phyloP scores from a whole-genome alignment of 2,888 invertebrate genomes.

The Villa cingulata region DNA sequence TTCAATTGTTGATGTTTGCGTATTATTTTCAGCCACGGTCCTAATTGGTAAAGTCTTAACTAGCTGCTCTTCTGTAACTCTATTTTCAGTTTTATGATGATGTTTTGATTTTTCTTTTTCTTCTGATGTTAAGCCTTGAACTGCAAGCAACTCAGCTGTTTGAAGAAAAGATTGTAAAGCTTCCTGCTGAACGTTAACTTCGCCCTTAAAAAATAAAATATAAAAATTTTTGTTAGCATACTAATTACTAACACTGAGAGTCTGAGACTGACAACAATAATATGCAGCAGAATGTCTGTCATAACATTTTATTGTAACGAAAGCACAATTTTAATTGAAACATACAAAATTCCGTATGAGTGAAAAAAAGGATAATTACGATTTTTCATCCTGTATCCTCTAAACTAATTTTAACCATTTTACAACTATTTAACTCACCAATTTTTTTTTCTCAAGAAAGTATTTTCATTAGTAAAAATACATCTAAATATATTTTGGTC shows the following conservation, averaged over 20 bases:
- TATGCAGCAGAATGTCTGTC: too few species aligned
- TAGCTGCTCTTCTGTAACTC: slow-evolving; percentile 21
- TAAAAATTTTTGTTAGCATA: neutral
- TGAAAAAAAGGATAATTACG: too few species aligned
- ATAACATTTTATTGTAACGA: too few species aligned
- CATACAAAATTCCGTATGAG: too few species aligned
- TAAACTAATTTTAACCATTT: too few species aligned
- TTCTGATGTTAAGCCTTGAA: slow-evolving; percentile 55
- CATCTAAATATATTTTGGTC: too few species aligned
- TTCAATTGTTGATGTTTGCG: slow-evolving; percentile 11
- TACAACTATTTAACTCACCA: too few species aligned
- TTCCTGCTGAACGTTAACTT: slow-evolving; percentile 68
- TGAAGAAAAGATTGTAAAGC: slow-evolving; percentile 63
- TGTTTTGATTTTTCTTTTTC: slow-evolving; percentile 33
- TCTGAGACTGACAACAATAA: too few species aligned
- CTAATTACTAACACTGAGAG: neutral
- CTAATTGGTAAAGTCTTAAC: slow-evolving; percentile 30
- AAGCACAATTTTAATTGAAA: too few species aligned
- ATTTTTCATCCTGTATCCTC: too few species aligned
- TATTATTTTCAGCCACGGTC: slow-evolving; percentile 9
- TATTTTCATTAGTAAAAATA: too few species aligned
- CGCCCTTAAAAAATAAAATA: slow-evolving; percentile 39
- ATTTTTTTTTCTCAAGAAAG: too few species aligned
- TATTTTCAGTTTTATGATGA: slow-evolving; percentile 26
- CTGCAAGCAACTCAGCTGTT: slow-evolving; percentile 61